phyloP scores from a whole-genome alignment of 1,140 invertebrate genomes.

The Amphibalanus amphitrite region DNA sequence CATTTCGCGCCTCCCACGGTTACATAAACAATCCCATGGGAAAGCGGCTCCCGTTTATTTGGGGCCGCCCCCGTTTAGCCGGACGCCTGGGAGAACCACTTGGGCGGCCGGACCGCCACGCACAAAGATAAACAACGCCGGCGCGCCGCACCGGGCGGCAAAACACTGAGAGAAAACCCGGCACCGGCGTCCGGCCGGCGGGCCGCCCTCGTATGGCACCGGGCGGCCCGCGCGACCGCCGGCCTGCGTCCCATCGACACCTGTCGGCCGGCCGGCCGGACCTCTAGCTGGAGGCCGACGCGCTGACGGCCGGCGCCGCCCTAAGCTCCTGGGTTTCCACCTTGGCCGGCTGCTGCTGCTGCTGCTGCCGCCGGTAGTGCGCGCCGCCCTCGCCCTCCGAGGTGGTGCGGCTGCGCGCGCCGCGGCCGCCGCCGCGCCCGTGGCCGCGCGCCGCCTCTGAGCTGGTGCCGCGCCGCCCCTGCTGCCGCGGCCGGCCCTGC shows the following conservation, averaged over 20 bases:
- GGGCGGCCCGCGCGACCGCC: too few species aligned
- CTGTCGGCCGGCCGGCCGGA: too few species aligned
- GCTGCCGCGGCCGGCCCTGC: not conserved
- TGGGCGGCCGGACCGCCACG: not conserved
- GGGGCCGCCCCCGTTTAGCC: not conserved
- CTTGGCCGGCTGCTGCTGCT: not conserved
- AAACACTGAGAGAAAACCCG: not conserved
- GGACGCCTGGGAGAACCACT: not conserved
- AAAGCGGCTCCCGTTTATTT: not conserved
- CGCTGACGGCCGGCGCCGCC: too few species aligned
- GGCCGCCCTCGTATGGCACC: not conserved
- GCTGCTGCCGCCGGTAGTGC: not conserved
- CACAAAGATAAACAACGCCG: not conserved
- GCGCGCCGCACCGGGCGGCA: not conserved
- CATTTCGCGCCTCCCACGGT: not conserved
- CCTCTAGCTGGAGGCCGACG: not conserved
- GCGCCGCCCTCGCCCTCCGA: not conserved
- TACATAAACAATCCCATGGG: not conserved
- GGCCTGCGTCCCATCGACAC: not conserved
- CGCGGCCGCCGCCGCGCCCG: too few species aligned
- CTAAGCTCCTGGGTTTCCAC: not conserved
- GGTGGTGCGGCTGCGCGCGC: not conserved
- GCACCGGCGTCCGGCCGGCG: too few species aligned
- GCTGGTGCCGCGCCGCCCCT: not conserved
- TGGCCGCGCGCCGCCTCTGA: not conserved